Percentiles rank a stretch among this genome's conserved stretches.
phyloP scores from a whole-genome alignment of 2,888 invertebrate species.

The Pristionchus maxplancki region DNA sequence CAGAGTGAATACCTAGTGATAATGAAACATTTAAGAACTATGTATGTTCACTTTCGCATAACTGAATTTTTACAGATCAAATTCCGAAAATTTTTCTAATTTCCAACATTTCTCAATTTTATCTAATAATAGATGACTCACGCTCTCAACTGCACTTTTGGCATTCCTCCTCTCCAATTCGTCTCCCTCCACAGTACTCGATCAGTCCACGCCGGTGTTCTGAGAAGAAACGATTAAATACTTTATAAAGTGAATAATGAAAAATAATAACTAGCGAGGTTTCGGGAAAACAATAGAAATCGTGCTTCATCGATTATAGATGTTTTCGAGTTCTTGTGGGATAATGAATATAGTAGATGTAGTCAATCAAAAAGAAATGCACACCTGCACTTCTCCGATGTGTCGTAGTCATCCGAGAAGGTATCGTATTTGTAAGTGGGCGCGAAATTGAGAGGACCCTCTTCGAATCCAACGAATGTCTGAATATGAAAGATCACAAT shows the following conservation, averaged over 20 bases:
- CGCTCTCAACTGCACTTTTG: conserved; percentile 57
- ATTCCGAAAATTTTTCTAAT: too few species aligned
- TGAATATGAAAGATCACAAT: conserved; percentile 63
- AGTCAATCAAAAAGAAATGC: background rate
- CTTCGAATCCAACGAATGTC: conserved; percentile 93
- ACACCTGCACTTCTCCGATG: conserved; percentile 90
- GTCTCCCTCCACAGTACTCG: conserved; percentile 89
- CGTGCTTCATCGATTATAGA: too few species aligned
- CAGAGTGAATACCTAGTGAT: too few species aligned
- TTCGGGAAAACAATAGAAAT: too few species aligned
- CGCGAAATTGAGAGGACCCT: conserved; percentile 92
- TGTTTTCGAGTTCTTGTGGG: too few species aligned
- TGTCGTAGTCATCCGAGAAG: conserved; percentile 98
- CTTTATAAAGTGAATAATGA: background rate
- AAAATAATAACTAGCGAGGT: too few species aligned
- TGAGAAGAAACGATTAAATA: conserved; percentile 67
- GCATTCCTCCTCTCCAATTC: conserved; percentile 52
- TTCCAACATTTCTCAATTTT: too few species aligned
- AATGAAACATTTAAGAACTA: background rate
- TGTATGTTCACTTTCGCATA: too few species aligned
- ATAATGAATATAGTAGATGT: too few species aligned
- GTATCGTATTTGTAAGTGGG: conserved; percentile 99
- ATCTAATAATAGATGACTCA: conserved; percentile 20
- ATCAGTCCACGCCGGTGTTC: conserved; percentile 99
- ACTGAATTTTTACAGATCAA: background rate